These are phyloP conservation scores for Egretta garzetta DNA, from an alignment of 2,113 vertebrate species.

Conservation along the genomic window DNA sequence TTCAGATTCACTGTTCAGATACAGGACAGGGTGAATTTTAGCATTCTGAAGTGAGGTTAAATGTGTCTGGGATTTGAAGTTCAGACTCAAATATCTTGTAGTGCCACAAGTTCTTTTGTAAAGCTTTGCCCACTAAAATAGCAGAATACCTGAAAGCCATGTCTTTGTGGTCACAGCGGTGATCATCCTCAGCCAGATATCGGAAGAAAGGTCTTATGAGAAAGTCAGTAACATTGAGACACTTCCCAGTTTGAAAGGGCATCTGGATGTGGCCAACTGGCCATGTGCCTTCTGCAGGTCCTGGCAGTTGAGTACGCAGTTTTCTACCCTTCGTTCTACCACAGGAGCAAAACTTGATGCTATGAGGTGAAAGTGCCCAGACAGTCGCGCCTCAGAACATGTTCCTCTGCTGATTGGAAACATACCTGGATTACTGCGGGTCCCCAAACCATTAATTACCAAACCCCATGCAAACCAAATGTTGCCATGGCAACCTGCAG, in stretches of 20 bases:
- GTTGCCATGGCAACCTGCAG: slow-evolving; percentile 1
- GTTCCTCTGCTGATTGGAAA: not conserved
- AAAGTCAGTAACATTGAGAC: not conserved
- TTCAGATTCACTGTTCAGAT: not conserved
- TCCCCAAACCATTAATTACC: not conserved
- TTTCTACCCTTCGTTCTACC: not conserved
- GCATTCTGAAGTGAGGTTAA: not conserved
- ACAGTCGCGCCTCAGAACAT: not conserved
- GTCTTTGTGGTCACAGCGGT: not conserved
- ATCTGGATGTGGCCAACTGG: not conserved
- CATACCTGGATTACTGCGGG: not conserved
- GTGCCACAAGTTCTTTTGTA: not conserved
- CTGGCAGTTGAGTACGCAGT: fast-evolving
- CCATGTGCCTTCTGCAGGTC: not conserved
- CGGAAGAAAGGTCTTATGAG: not conserved
- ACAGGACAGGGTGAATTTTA: not conserved
- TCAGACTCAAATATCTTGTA: not conserved
- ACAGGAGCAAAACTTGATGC: not conserved
- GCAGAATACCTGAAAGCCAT: not conserved
- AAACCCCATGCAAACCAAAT: not conserved
- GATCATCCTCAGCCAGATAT: not conserved
- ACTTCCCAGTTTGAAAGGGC: not conserved
- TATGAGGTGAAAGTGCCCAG: not conserved
- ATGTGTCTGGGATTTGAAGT: not conserved
- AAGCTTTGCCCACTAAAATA: not conserved